Conservation (phyloP, 2,888 invertebrate species). For the Neoascia interrupta region DNA sequence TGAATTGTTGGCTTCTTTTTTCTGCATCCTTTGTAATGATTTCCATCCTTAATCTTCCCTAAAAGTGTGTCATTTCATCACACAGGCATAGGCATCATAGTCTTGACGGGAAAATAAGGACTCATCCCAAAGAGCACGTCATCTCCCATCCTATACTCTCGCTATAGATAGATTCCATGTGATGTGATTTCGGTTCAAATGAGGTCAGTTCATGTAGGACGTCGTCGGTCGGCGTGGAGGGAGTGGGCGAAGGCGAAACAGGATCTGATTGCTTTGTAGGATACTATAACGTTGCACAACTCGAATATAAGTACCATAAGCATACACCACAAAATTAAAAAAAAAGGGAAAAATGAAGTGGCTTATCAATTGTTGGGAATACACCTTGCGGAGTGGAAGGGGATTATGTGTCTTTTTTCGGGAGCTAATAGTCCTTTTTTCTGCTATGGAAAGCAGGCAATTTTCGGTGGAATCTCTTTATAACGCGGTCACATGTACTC, state of each 20-base stretch:
- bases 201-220: slow-evolving; percentile 48
- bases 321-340: slow-evolving; percentile 42
- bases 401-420: too few relatives aligned
- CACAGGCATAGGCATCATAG: slow-evolving; percentile 27
- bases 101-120: slow-evolving; percentile 49
- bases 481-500: slow-evolving; percentile 29
- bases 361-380: slow-evolving; percentile 64
- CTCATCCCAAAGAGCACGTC: slow-evolving; percentile 57
- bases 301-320: slow-evolving; percentile 18
- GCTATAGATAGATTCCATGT: slow-evolving; percentile 44
- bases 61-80: slow-evolving; percentile 68
- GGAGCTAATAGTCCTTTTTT: too few relatives aligned
- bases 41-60: slow-evolving; percentile 66
- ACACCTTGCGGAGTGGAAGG: slow-evolving; percentile 39
- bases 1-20: slow-evolving; percentile 52
- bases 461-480: slow-evolving; percentile 41
- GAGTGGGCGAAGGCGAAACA: slow-evolving; percentile 16
- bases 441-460: slow-evolving; percentile 10
- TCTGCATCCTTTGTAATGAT: slow-evolving; percentile 61
- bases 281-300: slow-evolving; percentile 19
- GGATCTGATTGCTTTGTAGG: slow-evolving; percentile 48
- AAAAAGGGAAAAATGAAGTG: slow-evolving; percentile 63
- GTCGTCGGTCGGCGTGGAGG: background rate
- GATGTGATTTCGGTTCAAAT: slow-evolving; percentile 61
- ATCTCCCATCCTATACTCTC: slow-evolving; percentile 8